Base-by-base conservation (phyloP, 2,888 invertebrate genomes). In the Orchesellides sinensis region DNA sequence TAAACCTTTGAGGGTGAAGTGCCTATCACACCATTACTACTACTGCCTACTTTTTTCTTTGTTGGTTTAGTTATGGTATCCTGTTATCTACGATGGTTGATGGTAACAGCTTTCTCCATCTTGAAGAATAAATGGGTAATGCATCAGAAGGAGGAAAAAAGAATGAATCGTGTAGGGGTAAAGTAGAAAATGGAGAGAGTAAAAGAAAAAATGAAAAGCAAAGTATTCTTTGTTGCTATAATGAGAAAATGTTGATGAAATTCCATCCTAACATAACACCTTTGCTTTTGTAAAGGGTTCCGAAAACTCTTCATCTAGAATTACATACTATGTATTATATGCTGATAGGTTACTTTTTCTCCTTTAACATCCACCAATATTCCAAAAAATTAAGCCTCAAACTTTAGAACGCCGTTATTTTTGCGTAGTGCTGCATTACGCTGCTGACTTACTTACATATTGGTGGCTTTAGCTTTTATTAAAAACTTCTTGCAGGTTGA, bases 221-320 rank as follows among this genome's bases (percentile, higher is more conserved):
- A 25, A 23, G 54, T 23, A 54, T 61, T 32, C 61, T 61, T 61
- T 61, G 61, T 61, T 61, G 61, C 32, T 61, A 61, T 32, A 61
- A 61, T 61, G 61, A 61, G 61, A 61, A 61, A 61, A 61, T 61
- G 14, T 32, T 61, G 61, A 61, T 61, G 61, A 61, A 32, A 61
- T 29, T 61, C 61, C 61, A 25, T 12, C 32, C 61, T 19, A 23
- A 6, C 54, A 25, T n/a, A n/a, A n/a, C n/a, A n/a, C n/a, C n/a
- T n/a, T n/a, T n/a, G n/a, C n/a, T n/a, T n/a, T n/a, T n/a, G n/a
- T n/a, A n/a, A n/a, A n/a, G n/a, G n/a, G n/a, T n/a, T n/a, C n/a
- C n/a, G n/a, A n/a, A n/a, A n/a, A n/a, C n/a, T n/a, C n/a, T n/a
- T n/a, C n/a, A n/a, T n/a, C n/a, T n/a, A n/a, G n/a, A n/a, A n/a